These are phyloP conservation scores for Caenorhabditis sulstoni DNA, from an alignment of 2,888 invertebrate genomes.

Conservation along the genomic window DNA sequence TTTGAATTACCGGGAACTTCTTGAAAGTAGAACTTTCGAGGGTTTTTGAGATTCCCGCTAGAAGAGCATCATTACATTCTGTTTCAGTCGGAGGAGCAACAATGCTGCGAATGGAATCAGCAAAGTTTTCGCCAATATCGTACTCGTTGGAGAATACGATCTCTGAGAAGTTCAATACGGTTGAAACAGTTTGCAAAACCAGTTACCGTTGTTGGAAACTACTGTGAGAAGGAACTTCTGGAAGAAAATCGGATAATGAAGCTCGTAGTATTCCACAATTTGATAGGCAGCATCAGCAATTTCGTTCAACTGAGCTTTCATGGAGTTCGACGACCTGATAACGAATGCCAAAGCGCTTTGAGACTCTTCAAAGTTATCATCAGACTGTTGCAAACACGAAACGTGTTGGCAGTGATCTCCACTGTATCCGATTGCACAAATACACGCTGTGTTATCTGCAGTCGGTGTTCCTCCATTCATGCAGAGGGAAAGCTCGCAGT, in stretches of 20 bases:
- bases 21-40: constrained; percentile 49
- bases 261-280: constrained; percentile 49
- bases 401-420: constrained; percentile 67
- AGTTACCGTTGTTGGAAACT: constrained; percentile 64
- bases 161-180: constrained; percentile 10
- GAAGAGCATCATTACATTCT: constrained; percentile 64
- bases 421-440: constrained; percentile 56
- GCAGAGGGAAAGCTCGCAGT: constrained; percentile 68
- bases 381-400: constrained; percentile 45
- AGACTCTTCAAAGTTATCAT: constrained; percentile 60
- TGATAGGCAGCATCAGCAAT: constrained; percentile 54
- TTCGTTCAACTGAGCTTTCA: constrained; percentile 57
- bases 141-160: constrained; percentile 55
- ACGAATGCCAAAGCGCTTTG: constrained; percentile 69
- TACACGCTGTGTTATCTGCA: constrained; percentile 48
- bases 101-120: constrained; percentile 46
- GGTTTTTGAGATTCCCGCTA: constrained; percentile 56
- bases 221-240: constrained; percentile 63
- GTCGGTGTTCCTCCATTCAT: constrained; percentile 64
- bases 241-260: constrained; percentile 58
- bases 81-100: constrained; percentile 62
- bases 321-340: constrained; percentile 62
- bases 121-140: constrained; percentile 43
- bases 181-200: no score
- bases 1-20: constrained; percentile 53